Evolutionary conservation across 2,797 vertebrate species (phyloP).

Genomic region (Octomys mimax): DNA sequence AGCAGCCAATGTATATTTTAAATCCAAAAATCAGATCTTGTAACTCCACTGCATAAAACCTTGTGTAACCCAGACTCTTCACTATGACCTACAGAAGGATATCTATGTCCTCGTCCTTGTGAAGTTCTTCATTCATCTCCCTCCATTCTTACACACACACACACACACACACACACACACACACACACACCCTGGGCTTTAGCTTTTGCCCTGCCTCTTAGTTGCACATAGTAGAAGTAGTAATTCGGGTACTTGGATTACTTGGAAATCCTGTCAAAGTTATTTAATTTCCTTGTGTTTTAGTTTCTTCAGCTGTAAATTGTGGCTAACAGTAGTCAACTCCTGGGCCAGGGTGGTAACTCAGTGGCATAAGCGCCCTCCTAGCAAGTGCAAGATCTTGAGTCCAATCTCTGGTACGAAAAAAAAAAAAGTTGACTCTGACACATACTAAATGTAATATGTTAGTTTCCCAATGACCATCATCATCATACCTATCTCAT

Average conservation of each 20-base stretch:
- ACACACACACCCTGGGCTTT: not conserved
- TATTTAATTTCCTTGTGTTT: not conserved
- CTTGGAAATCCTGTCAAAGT: constrained; percentile 18
- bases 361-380: no score
- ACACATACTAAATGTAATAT: not conserved
- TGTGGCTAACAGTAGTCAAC: not conserved
- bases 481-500: not conserved
- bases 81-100: not conserved
- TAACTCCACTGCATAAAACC: not conserved
- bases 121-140: not conserved
- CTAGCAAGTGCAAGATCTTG: no score
- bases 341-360: no score
- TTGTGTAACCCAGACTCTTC: not conserved
- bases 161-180: no score
- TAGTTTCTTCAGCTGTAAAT: not conserved
- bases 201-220: not conserved
- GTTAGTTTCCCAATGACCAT: not conserved
- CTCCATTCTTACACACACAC: not conserved
- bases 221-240: not conserved
- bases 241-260: not conserved
- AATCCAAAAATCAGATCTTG: constrained; percentile 4
- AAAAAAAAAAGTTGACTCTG: not conserved
- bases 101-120: not conserved
- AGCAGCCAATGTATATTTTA: not conserved
- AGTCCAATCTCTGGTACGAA: no score